Evolutionary conservation across 1,140 invertebrate genomes (phyloP), one percentile per base, ranked within the genome.

Genomic region (Sycophaga agraensis): DNA sequence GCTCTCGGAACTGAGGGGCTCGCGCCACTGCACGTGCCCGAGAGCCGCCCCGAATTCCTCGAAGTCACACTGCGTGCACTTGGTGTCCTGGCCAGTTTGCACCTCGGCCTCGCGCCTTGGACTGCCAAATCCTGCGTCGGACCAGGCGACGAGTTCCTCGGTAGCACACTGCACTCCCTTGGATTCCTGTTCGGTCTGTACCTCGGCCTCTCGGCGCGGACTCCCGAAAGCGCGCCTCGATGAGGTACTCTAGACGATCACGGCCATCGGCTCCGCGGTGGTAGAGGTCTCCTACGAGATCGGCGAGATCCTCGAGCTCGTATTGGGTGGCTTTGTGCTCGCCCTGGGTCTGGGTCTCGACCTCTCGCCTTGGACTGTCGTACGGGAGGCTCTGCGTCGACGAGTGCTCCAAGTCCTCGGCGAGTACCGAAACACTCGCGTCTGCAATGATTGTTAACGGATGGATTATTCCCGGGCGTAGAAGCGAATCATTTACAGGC

Each of bases 281-380:
- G 35, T n/a, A 4, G 11, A 46, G 53, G 4, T 40, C 55, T 17
- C 46, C 26, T 17, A 53, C 37, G 35, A 45, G 42, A 4, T 46
- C 51, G 1, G 67, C 66, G 0, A 78, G 26, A 22, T 76, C 73
- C 11, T 76, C 70, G 19, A 73, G 22, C 0, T 64, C 73, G 22
- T 76, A 79, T 60, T 79, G 77, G 1, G 75, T 73, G 7, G 69
- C 69, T 24, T 79, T 79, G 48, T 71, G 68, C 58, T 79, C 76
- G 0, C 73, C 76, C 17, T 77, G 74, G 0, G 76, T 79, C 26
- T 79, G 76, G 0, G 76, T 79, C 21, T 77, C 54, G 4, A 74
- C 75, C 37, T 77, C 75, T 11, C 59, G 70, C 6, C 62, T 64
- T 0, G 74, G 76, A 21, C 75, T 78, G 2, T 59, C 63, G 21